Percentiles rank a stretch among this genome's conserved stretches.
phyloP scores from a whole-genome alignment of 1,140 invertebrate genomes.

The Bombus superbus region DNA sequence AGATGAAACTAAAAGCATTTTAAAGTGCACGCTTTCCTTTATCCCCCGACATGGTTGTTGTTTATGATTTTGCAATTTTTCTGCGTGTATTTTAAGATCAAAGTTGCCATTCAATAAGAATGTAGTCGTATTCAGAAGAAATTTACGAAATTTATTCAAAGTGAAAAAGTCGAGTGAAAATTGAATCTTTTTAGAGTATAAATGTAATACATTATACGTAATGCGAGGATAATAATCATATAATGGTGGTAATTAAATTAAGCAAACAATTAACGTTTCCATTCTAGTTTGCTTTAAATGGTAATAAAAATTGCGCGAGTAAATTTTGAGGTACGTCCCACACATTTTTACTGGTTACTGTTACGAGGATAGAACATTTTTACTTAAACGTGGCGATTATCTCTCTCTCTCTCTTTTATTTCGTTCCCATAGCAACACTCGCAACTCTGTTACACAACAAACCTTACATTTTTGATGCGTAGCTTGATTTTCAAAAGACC shows the following conservation, averaged over 20 bases:
- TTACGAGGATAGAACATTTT: slow-evolving; percentile 18
- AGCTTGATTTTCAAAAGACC: slow-evolving; percentile 22
- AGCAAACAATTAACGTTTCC: neutral
- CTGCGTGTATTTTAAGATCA: neutral
- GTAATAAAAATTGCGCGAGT: neutral
- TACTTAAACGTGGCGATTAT: slow-evolving; percentile 33
- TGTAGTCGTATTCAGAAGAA: neutral
- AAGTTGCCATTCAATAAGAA: neutral
- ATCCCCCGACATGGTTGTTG: too few species aligned
- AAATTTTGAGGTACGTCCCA: neutral
- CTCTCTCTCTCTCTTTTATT: slow-evolving; percentile 25
- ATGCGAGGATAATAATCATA: neutral
- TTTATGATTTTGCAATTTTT: neutral
- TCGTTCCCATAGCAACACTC: slow-evolving; percentile 14
- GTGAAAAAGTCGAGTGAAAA: neutral
- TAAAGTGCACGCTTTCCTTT: neutral
- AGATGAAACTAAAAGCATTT: neutral
- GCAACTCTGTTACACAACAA: neutral
- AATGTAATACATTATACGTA: neutral
- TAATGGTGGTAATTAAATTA: neutral
- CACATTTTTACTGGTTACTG: neutral
- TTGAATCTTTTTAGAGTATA: neutral
- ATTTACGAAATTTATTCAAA: neutral
- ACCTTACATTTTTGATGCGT: slow-evolving; percentile 16
- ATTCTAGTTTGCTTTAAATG: neutral